These are phyloP conservation scores for Psilopsiagon aurifrons DNA, from an alignment of 2,113 vertebrate genomes.

Conservation along the genomic window DNA sequence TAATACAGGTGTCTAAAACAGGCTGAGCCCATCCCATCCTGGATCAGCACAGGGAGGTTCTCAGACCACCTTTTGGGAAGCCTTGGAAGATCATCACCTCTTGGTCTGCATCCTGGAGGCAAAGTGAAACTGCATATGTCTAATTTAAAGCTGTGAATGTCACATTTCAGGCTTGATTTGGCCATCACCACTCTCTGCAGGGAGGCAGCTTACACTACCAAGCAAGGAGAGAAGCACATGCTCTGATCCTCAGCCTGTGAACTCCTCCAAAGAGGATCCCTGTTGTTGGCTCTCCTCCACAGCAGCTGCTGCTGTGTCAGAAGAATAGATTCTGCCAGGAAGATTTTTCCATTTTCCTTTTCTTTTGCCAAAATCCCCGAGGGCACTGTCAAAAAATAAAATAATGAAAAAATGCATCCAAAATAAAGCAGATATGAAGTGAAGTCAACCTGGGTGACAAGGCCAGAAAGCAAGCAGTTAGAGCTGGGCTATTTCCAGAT, in stretches of 20 bases:
- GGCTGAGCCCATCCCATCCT: not conserved
- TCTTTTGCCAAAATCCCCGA: not conserved
- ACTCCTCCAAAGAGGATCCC: slow-evolving; percentile 28
- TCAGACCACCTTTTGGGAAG: not conserved
- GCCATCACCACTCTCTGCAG: slow-evolving; percentile 7
- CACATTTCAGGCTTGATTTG: slow-evolving; percentile 54
- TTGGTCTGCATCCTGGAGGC: not conserved
- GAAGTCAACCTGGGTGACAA: not conserved
- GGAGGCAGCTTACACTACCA: slow-evolving; percentile 4
- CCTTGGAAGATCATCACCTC: not conserved
- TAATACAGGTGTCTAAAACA: not conserved
- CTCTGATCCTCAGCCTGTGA: slow-evolving; percentile 16
- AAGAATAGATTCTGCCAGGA: slow-evolving; percentile 13
- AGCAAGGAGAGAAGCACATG: not conserved
- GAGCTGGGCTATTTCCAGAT: slow-evolving; percentile 1
- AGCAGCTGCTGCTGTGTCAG: slow-evolving; percentile 27
- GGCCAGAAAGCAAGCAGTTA: not conserved
- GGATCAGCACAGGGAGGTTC: not conserved
- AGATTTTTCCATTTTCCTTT: slow-evolving; percentile 15
- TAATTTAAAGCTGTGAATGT: slow-evolving; percentile 27
- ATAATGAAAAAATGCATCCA: not conserved
- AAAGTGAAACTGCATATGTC: not conserved
- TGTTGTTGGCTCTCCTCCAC: slow-evolving; percentile 34
- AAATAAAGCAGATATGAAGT: not conserved
- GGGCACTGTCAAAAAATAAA: not conserved